Percentiles rank a stretch among this genome's conserved stretches.
These are phyloP conservation scores for Aphidoletes aphidimyza DNA, from an alignment of 2,888 invertebrate genomes.

Conservation along the genomic window DNA sequence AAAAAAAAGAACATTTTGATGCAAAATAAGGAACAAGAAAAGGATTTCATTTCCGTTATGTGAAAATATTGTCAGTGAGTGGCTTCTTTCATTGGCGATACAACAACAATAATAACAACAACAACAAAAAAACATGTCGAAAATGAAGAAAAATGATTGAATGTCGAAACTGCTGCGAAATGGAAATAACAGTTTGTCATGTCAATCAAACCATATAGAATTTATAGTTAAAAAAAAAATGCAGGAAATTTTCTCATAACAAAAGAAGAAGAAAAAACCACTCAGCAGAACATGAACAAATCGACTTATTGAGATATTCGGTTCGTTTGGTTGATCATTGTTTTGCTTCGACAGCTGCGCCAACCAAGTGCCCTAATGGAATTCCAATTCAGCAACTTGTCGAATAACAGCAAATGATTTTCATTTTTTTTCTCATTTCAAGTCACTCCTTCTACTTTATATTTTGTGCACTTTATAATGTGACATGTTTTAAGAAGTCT, in stretches of 20 bases:
- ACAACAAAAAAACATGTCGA: not conserved
- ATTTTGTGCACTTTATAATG: no score
- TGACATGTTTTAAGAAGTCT: not conserved
- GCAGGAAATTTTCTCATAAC: not conserved
- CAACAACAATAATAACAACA: no score
- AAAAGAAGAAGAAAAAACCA: no score
- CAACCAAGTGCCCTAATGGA: no score
- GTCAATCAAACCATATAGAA: not conserved
- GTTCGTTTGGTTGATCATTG: no score
- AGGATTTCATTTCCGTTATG: not conserved
- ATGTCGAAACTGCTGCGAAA: not conserved
- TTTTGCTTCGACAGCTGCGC: no score
- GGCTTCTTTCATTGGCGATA: no score
- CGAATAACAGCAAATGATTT: no score
- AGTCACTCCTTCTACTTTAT: no score
- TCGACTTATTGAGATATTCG: not conserved
- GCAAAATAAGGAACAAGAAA: not conserved
- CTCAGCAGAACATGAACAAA: not conserved
- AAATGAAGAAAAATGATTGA: slow-evolving; percentile 40
- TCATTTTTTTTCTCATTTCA: no score
- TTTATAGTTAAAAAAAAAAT: not conserved
- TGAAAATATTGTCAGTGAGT: not conserved
- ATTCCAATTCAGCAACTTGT: no score
- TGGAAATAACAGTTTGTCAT: slow-evolving; percentile 4
- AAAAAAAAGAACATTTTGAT: no score